These are phyloP conservation scores for Salticus scenicus DNA, from an alignment of 2,888 invertebrate genomes.

Conservation along the genomic window DNA sequence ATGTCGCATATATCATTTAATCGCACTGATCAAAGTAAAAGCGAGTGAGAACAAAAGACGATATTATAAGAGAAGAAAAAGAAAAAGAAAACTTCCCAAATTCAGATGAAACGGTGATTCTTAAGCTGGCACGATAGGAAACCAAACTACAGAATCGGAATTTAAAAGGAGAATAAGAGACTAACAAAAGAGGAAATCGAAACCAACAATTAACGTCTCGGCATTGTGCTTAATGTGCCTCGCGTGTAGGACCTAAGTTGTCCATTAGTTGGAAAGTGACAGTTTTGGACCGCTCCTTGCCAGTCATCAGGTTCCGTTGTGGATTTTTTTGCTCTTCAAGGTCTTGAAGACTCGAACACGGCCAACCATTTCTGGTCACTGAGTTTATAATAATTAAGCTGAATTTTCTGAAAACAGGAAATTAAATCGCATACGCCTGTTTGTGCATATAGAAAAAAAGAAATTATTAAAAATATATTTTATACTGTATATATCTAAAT, in stretches of 20 bases:
- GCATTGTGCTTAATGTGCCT: conserved; percentile 23
- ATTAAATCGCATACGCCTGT: too few relatives aligned
- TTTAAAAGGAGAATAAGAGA: neutral
- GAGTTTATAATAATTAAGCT: too few relatives aligned
- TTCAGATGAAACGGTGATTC: neutral
- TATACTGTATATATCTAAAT: too few relatives aligned
- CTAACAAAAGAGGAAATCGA: neutral
- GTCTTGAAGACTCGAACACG: neutral
- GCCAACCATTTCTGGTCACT: conserved; percentile 35
- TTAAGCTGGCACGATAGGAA: conserved; percentile 39
- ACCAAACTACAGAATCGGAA: conserved; percentile 30
- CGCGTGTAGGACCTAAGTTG: conserved; percentile 47
- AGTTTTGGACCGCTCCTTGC: conserved; percentile 44
- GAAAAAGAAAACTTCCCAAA: conserved; percentile 3
- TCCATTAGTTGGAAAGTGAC: conserved; percentile 65
- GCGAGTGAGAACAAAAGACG: neutral
- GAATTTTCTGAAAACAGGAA: too few relatives aligned
- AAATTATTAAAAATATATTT: too few relatives aligned
- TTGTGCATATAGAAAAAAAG: too few relatives aligned
- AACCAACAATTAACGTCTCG: conserved; percentile 63
- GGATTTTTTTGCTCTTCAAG: conserved; percentile 22
- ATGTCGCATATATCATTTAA: neutral
- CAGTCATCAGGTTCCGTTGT: conserved; percentile 44
- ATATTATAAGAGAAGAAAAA: conserved; percentile 25
- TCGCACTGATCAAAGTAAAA: conserved; percentile 2